Percentiles rank a stretch among this genome's conserved stretches.
Conservation (phyloP, 2,888 invertebrate species). For the Ophioninae sp. region DNA sequence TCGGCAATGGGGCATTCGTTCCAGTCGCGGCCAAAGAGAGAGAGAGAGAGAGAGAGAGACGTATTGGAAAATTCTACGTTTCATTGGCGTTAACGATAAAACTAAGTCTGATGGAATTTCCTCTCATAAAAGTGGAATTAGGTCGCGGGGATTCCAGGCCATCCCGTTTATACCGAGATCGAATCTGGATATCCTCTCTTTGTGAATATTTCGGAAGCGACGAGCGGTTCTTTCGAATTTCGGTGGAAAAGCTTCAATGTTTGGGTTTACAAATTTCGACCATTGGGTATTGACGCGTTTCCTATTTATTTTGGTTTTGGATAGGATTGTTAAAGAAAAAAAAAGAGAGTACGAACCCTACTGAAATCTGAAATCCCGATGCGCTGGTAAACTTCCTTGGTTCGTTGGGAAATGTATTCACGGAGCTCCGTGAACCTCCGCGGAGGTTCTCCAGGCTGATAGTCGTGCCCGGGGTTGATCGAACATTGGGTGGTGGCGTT, state of each 20-base stretch:
- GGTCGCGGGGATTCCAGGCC: constrained; percentile 14
- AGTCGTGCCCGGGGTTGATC: neutral
- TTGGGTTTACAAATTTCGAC: constrained; percentile 8
- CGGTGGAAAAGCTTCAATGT: neutral
- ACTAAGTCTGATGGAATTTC: constrained; percentile 54
- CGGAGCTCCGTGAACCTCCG: too few species aligned
- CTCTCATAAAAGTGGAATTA: constrained; percentile 26
- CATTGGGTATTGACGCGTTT: neutral
- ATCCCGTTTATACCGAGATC: constrained; percentile 6
- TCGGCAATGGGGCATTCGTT: constrained; percentile 14
- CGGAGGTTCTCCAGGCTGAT: neutral
- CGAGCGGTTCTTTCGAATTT: constrained; percentile 12
- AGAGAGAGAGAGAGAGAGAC: neutral
- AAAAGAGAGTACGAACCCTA: neutral
- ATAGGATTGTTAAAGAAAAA: neutral
- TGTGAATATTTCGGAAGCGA: constrained; percentile 39
- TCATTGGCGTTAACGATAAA: constrained; percentile 46
- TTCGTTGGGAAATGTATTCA: neutral
- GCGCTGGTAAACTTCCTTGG: neutral
- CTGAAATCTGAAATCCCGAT: neutral
- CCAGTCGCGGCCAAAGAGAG: neutral
- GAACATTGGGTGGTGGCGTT: neutral
- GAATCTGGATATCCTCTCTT: constrained; percentile 29
- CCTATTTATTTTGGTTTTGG: neutral
- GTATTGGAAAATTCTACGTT: constrained; percentile 47